Evolutionary conservation across 2,888 invertebrate species (phyloP).

Genomic region (Scaptodrosophila latifasciaeformis): DNA sequence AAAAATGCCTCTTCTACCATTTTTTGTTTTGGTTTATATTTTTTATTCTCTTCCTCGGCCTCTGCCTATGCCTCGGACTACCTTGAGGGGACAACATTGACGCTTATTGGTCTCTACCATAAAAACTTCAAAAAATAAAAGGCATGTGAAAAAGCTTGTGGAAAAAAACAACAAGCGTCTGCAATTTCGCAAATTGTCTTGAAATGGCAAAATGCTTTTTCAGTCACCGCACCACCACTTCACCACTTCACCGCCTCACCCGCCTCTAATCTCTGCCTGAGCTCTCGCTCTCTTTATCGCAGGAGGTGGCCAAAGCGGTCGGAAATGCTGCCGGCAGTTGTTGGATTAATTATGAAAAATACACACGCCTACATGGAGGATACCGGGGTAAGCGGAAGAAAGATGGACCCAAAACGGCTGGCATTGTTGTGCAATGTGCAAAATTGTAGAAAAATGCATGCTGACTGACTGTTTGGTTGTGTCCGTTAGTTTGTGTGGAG

Average conservation of each 20-base stretch:
- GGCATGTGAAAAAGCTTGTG: constrained; percentile 23
- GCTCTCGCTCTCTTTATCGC: too few species aligned
- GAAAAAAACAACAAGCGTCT: constrained; percentile 18
- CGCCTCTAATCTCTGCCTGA: not conserved
- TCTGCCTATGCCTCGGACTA: too few species aligned
- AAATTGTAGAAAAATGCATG: not conserved
- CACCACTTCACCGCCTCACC: not conserved
- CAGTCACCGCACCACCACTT: too few species aligned
- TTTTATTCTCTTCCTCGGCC: not conserved
- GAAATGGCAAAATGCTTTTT: constrained; percentile 46
- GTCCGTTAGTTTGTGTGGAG: too few species aligned
- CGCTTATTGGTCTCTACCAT: not conserved
- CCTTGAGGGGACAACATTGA: too few species aligned
- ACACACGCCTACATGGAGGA: constrained; percentile 18
- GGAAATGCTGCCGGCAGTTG: constrained; percentile 61
- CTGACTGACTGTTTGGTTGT: constrained; percentile 3
- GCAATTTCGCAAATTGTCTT: constrained; percentile 63
- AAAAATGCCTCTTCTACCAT: too few species aligned
- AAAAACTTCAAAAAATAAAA: constrained; percentile 9
- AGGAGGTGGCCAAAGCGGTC: constrained; percentile 42
- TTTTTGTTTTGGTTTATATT: not conserved
- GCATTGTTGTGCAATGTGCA: constrained; percentile 2
- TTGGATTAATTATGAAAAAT: constrained; percentile 65
- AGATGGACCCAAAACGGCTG: not conserved
- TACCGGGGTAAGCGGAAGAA: not conserved